These are phyloP conservation scores for Actinia tenebrosa DNA, from an alignment of 64 coral and sea anemone species.

Conservation along the genomic window DNA sequence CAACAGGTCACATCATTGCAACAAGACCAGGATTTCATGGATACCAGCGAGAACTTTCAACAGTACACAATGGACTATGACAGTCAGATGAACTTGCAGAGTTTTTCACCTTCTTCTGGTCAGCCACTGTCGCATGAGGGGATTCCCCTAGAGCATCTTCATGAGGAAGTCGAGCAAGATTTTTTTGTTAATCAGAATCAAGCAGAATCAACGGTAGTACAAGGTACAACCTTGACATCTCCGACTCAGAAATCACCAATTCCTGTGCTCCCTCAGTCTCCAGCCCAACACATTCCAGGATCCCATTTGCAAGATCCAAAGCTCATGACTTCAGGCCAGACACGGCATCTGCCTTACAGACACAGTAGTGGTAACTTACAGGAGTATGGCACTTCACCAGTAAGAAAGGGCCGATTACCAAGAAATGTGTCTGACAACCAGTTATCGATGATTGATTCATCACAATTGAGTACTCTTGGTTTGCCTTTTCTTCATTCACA, in stretches of 20 bases:
- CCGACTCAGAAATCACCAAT: not conserved
- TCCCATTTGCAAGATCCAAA: not conserved
- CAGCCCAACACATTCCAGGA: not conserved
- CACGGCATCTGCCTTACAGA: not conserved
- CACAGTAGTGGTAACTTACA: slow-evolving; percentile 9
- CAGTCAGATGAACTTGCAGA: not conserved
- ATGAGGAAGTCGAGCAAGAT: not conserved
- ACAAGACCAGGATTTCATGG: slow-evolving; percentile 2
- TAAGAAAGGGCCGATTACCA: slow-evolving; percentile 11
- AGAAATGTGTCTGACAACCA: slow-evolving; percentile 85
- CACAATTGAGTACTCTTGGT: slow-evolving; percentile 50
- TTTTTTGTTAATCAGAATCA: not conserved
- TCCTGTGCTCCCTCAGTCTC: not conserved
- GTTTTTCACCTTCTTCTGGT: not conserved
- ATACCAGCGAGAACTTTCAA: not conserved
- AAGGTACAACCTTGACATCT: not conserved
- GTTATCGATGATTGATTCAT: slow-evolving; percentile 78
- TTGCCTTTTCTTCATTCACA: slow-evolving; percentile 58
- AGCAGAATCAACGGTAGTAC: not conserved
- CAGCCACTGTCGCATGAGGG: slow-evolving; percentile 11
- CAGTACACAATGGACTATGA: slow-evolving; percentile 10
- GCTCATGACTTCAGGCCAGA: not conserved
- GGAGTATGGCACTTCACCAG: slow-evolving; percentile 14
- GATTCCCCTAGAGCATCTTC: not conserved
- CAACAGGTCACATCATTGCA: not conserved